Percentiles rank a stretch among this genome's conserved stretches.
Evolutionary conservation across 2,113 vertebrate genomes (phyloP).

Genomic region (Monopterus albus): DNA sequence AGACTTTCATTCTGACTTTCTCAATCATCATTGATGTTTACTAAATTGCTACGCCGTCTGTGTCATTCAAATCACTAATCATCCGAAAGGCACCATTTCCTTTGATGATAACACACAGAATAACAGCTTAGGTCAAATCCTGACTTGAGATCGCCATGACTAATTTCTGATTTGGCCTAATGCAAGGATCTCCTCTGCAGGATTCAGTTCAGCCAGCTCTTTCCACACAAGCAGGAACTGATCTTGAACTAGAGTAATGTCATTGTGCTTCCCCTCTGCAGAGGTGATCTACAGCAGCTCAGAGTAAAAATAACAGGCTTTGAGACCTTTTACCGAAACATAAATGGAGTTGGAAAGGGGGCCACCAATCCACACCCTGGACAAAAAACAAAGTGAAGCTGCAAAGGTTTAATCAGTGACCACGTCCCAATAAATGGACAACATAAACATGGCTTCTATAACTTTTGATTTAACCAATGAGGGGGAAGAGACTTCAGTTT

Average conservation of each 20-base stretch:
- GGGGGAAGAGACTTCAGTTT: conserved; percentile 56
- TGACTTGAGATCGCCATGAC: conserved; percentile 39
- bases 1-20: no score
- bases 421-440: conserved; percentile 14
- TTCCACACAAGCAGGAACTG: conserved; percentile 23
- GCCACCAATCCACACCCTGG: conserved; percentile 35
- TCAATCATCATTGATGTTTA: neutral
- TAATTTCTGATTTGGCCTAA: conserved; percentile 50
- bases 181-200: conserved; percentile 35
- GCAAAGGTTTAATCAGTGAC: conserved; percentile 22
- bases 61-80: conserved; percentile 33
- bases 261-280: conserved; percentile 47
- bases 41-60: conserved; percentile 38
- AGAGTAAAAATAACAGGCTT: conserved; percentile 16
- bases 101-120: conserved; percentile 27
- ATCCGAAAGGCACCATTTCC: conserved; percentile 66
- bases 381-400: conserved; percentile 34
- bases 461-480: conserved; percentile 24
- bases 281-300: conserved; percentile 25
- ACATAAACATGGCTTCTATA: conserved; percentile 70
- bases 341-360: conserved; percentile 22
- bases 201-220: conserved; percentile 43
- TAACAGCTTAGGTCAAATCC: conserved; percentile 39
- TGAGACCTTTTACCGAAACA: conserved; percentile 10
- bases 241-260: conserved; percentile 15